Evolutionary conservation across 2,888 invertebrate genomes (phyloP).

Genomic region (Lasioglossum villosulum): DNA sequence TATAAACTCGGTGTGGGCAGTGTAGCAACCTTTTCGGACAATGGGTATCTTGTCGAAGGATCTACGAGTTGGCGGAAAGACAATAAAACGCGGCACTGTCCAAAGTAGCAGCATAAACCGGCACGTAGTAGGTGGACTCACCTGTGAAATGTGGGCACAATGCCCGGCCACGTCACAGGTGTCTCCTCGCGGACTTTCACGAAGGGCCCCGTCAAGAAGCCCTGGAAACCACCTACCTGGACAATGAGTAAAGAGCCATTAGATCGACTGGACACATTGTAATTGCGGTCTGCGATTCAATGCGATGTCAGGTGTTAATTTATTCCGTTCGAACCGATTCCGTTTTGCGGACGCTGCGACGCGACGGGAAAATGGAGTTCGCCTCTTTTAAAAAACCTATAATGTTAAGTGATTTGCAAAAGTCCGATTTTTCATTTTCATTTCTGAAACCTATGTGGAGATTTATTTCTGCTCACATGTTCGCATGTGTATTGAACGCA

Average conservation of each 20-base stretch:
- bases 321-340: constrained; percentile 19
- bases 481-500: too few species aligned
- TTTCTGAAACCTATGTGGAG: neutral
- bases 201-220: constrained; percentile 38
- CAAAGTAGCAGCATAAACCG: constrained; percentile 62
- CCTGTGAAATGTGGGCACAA: constrained; percentile 72
- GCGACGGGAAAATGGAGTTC: neutral
- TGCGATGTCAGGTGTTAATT: constrained; percentile 54
- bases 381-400: neutral
- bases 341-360: neutral
- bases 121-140: constrained; percentile 68
- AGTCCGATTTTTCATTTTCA: neutral
- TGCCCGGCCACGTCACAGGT: constrained; percentile 72
- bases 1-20: constrained; percentile 42
- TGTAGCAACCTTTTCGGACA: constrained; percentile 13
- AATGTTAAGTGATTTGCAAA: neutral
- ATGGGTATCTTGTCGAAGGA: constrained; percentile 64
- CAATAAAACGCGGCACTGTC: constrained; percentile 64
- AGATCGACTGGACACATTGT: constrained; percentile 54
- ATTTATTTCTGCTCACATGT: too few species aligned
- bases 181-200: constrained; percentile 62
- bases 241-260: constrained; percentile 61
- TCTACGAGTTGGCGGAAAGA: constrained; percentile 70
- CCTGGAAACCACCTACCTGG: constrained; percentile 48
- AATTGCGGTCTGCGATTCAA: constrained; percentile 48